phyloP scores from a whole-genome alignment of 2,888 invertebrate genomes.

The Drosophila nr. perissopoda region DNA sequence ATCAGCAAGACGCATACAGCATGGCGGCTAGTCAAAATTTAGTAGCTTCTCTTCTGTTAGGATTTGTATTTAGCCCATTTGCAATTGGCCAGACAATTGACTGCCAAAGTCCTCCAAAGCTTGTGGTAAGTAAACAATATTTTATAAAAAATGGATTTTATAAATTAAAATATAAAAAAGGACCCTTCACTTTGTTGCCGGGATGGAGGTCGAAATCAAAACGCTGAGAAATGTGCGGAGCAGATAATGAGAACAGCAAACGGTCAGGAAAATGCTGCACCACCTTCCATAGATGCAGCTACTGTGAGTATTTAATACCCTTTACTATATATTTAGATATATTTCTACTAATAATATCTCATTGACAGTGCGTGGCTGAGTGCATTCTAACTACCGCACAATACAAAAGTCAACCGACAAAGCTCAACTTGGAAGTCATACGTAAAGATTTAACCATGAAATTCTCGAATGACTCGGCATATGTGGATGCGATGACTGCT shows the following conservation, averaged over 20 bases:
- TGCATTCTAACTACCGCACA: conserved; percentile 80
- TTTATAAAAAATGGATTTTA: no score
- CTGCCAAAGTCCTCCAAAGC: conserved; percentile 81
- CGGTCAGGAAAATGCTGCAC: conserved; percentile 47
- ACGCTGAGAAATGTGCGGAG: conserved; percentile 77
- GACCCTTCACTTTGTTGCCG: conserved; percentile 82
- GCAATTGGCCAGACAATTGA: conserved; percentile 65
- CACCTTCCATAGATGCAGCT: conserved; percentile 75
- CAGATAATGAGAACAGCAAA: conserved; percentile 68
- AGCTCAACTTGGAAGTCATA: conserved; percentile 67
- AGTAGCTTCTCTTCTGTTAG: conserved; percentile 32
- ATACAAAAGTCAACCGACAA: conserved; percentile 70
- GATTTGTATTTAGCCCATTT: conserved; percentile 14
- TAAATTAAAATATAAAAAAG: conserved; percentile 41
- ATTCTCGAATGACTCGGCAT: conserved; percentile 77
- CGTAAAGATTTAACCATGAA: conserved; percentile 69
- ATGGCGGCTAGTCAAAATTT: conserved; percentile 37
- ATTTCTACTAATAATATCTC: neutral
- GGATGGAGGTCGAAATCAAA: conserved; percentile 81
- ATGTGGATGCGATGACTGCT: conserved; percentile 74
- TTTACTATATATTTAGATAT: no score
- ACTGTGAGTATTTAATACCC: conserved; percentile 61
- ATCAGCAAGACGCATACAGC: conserved; percentile 7
- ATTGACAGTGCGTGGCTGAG: conserved; percentile 82
- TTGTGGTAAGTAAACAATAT: conserved; percentile 76